Evolutionary conservation across 2,888 invertebrate genomes (phyloP).

Genomic region (Metellina segmentata): DNA sequence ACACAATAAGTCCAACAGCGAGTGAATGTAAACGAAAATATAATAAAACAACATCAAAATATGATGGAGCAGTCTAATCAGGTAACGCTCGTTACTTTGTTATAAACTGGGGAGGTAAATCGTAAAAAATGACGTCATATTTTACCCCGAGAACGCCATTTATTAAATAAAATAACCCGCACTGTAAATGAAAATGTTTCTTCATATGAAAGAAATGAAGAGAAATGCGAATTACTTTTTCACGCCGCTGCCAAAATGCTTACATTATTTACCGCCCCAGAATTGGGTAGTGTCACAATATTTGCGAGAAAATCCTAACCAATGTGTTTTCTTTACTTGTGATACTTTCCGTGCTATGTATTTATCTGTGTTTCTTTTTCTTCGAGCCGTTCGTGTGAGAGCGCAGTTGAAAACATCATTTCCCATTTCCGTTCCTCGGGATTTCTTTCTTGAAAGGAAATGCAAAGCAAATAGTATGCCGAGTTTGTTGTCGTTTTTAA

Average conservation of each 20-base stretch:
- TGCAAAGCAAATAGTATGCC: constrained; percentile 30
- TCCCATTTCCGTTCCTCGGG: constrained; percentile 5
- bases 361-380: not conserved
- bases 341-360: not conserved
- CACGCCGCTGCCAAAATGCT: constrained; percentile 9
- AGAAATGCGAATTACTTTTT: constrained; percentile 4
- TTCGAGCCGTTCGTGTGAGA: not conserved
- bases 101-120: not conserved
- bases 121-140: not conserved
- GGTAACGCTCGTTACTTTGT: not conserved
- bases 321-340: constrained; percentile 43
- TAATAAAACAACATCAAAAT: not conserved
- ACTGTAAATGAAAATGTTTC: constrained; percentile 19
- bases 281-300: constrained; percentile 48
- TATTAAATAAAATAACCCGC: constrained; percentile 15
- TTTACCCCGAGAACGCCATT: not conserved
- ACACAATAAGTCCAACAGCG: not conserved
- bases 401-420: constrained; percentile 42
- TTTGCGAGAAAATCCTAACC: constrained; percentile 50
- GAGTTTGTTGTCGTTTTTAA: constrained; percentile 5
- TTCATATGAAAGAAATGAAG: not conserved
- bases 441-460: constrained; percentile 7
- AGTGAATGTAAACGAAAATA: not conserved
- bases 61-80: not conserved
- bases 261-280: constrained; percentile 30